Evolutionary conservation across 2,113 vertebrate species (phyloP), one percentile per base, ranked within the genome.

Genomic region (Pica pica): DNA sequence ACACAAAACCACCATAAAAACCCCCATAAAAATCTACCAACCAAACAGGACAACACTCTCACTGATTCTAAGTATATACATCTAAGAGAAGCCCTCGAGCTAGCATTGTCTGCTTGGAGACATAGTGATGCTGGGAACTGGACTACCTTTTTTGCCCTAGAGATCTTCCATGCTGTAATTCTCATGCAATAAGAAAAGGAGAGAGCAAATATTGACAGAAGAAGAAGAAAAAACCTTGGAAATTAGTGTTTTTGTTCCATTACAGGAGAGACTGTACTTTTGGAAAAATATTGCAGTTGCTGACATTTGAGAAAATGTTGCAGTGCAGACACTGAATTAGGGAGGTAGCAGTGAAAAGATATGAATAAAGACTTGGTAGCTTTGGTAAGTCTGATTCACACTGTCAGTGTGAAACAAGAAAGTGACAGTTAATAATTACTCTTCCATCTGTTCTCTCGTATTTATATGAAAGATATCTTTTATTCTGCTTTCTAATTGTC

Each of bases 341-440:
- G 59, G 39, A 80, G 35, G 44, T 8, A 81, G 63, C 37, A 63
- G 13, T 50, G 23, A 84, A 79, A 76, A 50, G 52, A 37, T 90
- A 6, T 44, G 42, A 87, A 88, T 63, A 74, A 91, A 84, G 71
- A 67, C 49, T 79, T 59, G 46, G 61, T 61, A 86, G 63, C 59
- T 85, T 65, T 57, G 19, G 9, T 61, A 92, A 78, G 24, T 80
- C 65, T 85, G 85, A 89, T 91, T 94, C 91, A 91, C 19, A 27
- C 35, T 75, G 63, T 75, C 86, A 28, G 52, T n/a, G 57, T 28
- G 42, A 74, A 89, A 82, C 76, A 84, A 53, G 76, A 95, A 90
- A 93, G 44, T 68, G 90, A 84, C 92, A 96, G 87, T 85, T 93
- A 91, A 87, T 78, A 52, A 97, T 88, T 93, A 96, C 37, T 79